Evolutionary conservation across 2,113 vertebrate genomes (phyloP).

Genomic region (Salvator merianae): DNA sequence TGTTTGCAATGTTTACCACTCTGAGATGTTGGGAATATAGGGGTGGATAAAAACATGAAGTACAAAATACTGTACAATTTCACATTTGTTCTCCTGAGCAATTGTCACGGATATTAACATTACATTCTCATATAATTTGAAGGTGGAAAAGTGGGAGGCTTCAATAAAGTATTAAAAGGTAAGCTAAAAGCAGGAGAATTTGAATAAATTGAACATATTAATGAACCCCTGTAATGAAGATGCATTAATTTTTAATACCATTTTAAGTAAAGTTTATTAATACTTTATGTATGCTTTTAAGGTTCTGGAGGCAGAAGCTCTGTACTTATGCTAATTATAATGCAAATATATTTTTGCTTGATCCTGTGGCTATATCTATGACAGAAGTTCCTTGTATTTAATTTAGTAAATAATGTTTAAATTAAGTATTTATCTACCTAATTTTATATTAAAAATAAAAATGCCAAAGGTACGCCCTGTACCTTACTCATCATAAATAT

Average conservation of each 20-base stretch:
- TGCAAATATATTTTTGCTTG: constrained; percentile 31
- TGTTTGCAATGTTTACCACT: no score
- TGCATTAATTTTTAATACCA: constrained; percentile 64
- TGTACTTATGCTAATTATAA: constrained; percentile 37
- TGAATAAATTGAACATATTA: constrained; percentile 65
- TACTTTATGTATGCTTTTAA: constrained; percentile 64
- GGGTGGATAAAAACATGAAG: no score
- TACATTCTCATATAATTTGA: neutral
- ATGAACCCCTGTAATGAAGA: constrained; percentile 49
- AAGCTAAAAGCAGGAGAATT: constrained; percentile 46
- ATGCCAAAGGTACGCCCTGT: neutral
- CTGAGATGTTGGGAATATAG: no score
- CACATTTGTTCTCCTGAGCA: neutral
- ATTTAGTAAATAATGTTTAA: constrained; percentile 49
- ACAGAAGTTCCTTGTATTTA: constrained; percentile 26
- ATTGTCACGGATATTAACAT: neutral
- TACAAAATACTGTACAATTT: no score
- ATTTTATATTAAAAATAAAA: constrained; percentile 42
- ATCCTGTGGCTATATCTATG: constrained; percentile 18
- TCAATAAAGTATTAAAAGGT: constrained; percentile 48
- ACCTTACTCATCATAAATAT: neutral
- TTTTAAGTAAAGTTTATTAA: constrained; percentile 71
- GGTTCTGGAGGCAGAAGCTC: constrained; percentile 43
- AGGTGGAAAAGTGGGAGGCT: constrained; percentile 28
- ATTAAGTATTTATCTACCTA: constrained; percentile 40